Conservation (phyloP, 2,797 vertebrate genomes). For the Lithobates sylvaticus region DNA sequence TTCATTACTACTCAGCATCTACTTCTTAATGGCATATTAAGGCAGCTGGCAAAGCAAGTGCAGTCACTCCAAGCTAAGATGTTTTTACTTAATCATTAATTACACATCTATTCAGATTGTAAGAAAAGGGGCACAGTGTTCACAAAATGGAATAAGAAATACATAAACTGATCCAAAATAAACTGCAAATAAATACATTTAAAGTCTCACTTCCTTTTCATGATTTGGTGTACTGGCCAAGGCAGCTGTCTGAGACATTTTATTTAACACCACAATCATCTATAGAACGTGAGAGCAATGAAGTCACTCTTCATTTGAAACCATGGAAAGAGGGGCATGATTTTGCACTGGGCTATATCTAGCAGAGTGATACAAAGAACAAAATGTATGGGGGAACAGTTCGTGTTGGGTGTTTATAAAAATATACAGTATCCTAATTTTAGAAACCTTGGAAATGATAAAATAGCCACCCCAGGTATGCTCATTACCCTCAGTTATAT, state of each 20-base stretch:
- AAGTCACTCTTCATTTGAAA: slow-evolving; percentile 28
- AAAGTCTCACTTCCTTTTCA: slow-evolving; percentile 23
- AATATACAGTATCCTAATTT: background rate
- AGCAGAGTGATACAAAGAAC: background rate
- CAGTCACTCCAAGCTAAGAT: slow-evolving; percentile 1
- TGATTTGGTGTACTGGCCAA: slow-evolving; percentile 3
- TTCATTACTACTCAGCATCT: slow-evolving; percentile 34
- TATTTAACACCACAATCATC: slow-evolving; percentile 17
- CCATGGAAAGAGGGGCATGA: slow-evolving; percentile 6
- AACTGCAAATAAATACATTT: slow-evolving; percentile 22
- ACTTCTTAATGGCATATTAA: slow-evolving; percentile 37
- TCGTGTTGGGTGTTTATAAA: background rate
- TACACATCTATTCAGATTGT: slow-evolving; percentile 25
- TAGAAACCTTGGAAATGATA: background rate
- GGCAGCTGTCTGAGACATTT: slow-evolving; percentile 37
- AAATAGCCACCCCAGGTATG: too few species aligned
- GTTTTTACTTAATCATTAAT: slow-evolving; percentile 27
- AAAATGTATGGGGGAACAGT: background rate
- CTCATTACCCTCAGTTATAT: too few species aligned
- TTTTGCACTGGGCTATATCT: slow-evolving; percentile 4
- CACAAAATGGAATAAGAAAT: background rate
- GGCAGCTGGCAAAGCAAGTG: slow-evolving; percentile 21
- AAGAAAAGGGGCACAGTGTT: background rate
- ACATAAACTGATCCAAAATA: slow-evolving; percentile 33
- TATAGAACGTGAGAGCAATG: slow-evolving; percentile 7